Evolutionary conservation across 2,797 vertebrate species (phyloP).

Genomic region (Arnoldichthys spilopterus): DNA sequence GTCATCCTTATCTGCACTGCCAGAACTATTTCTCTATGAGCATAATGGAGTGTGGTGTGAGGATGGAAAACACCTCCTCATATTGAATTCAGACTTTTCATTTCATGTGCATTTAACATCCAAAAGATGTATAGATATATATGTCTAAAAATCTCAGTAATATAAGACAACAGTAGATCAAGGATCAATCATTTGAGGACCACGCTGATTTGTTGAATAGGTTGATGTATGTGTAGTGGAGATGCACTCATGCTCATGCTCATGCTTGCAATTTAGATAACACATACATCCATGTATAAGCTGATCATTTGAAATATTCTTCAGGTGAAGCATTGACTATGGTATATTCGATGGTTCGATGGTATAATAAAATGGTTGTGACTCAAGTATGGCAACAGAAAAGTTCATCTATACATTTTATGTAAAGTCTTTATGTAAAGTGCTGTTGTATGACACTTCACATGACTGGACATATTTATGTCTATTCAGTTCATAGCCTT

Average conservation of each 20-base stretch:
- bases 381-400: background rate
- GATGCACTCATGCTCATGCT: conserved; percentile 1
- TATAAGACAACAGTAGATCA: background rate
- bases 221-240: background rate
- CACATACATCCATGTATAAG: conserved; percentile 23
- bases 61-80: conserved; percentile 34
- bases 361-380: background rate
- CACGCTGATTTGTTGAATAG: background rate
- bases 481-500: conserved; percentile 5
- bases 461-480: background rate
- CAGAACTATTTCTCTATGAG: conserved; percentile 57
- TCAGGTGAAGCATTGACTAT: background rate
- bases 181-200: conserved; percentile 3
- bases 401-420: background rate
- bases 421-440: background rate
- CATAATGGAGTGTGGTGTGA: conserved; percentile 23
- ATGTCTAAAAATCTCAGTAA: background rate
- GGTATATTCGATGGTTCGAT: background rate
- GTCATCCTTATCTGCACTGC: conserved; percentile 64
- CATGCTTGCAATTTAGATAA: background rate
- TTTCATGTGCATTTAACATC: background rate
- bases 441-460: background rate
- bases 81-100: conserved; percentile 69
- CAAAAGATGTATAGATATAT: background rate
- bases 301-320: conserved; percentile 27